phyloP scores from a whole-genome alignment of 2,113 vertebrate genomes.

The Zootoca vivipara region DNA sequence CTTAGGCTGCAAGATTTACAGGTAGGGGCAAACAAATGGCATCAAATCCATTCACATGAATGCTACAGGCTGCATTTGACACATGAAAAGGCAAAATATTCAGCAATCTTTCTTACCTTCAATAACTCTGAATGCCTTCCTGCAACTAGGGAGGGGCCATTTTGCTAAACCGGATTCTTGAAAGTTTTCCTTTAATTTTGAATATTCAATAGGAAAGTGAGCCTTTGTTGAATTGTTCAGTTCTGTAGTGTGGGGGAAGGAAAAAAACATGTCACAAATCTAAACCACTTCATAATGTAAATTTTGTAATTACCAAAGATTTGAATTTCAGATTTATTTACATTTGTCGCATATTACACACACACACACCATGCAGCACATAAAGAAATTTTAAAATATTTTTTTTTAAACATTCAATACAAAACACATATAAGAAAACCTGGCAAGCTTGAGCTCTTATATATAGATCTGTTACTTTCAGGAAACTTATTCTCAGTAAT shows the following conservation, averaged over 20 bases:
- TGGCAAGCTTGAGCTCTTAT: constrained; percentile 6
- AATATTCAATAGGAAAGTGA: constrained; percentile 80
- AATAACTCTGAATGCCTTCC: constrained; percentile 77
- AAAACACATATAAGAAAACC: constrained; percentile 19
- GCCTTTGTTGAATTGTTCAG: constrained; percentile 79
- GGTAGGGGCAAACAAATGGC: not conserved
- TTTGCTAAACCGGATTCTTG: constrained; percentile 80
- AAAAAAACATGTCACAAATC: constrained; percentile 31
- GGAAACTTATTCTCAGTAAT: not conserved
- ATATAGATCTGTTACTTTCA: constrained; percentile 8
- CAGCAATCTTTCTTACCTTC: constrained; percentile 74
- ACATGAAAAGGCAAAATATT: not conserved
- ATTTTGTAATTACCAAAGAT: constrained; percentile 9
- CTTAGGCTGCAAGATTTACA: not conserved
- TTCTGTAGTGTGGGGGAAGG: constrained; percentile 70
- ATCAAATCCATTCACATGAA: not conserved
- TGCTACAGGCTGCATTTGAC: not conserved
- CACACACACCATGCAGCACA: too few relatives aligned
- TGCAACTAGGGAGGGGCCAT: constrained; percentile 81
- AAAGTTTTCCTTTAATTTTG: constrained; percentile 82
- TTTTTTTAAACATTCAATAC: too few relatives aligned
- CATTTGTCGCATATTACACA: too few relatives aligned
- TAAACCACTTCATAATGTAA: not conserved
- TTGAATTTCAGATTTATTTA: constrained; percentile 6
- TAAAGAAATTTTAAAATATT: too few relatives aligned